A percentile compares a stretch with the other conserved stretches of the same genome.
phyloP scores from a whole-genome alignment of 2,113 vertebrate genomes.

The Ptilorrhoa leucosticta region DNA sequence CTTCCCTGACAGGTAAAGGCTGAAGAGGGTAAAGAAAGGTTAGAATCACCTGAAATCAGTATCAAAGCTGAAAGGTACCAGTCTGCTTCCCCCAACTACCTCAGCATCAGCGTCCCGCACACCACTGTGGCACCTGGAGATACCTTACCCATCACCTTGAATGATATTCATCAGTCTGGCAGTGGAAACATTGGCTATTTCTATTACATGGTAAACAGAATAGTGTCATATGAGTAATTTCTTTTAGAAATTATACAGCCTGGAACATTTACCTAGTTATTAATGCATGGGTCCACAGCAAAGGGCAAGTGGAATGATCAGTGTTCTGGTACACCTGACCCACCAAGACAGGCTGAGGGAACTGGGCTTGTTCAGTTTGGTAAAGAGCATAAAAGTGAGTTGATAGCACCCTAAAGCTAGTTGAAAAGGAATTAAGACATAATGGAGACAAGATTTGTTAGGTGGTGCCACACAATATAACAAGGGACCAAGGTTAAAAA shows the following conservation, averaged over 20 bases:
- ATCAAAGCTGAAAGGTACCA: constrained; percentile 33
- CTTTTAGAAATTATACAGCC: neutral
- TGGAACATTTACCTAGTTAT: neutral
- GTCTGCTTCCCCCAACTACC: constrained; percentile 19
- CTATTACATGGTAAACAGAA: constrained; percentile 68
- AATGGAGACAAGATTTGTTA: neutral
- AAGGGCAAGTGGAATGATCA: accelerated
- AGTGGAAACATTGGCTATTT: constrained; percentile 46
- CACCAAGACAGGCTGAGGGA: neutral
- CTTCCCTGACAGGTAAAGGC: constrained; percentile 47
- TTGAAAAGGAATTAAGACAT: neutral
- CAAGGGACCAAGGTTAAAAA: neutral
- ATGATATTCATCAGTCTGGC: constrained; percentile 28
- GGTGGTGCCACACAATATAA: neutral
- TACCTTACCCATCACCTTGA: constrained; percentile 43
- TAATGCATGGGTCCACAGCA: neutral
- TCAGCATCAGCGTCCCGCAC: constrained; percentile 64
- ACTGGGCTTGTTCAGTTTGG: neutral
- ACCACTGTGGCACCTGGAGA: constrained; percentile 41
- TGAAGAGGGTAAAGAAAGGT: constrained; percentile 35
- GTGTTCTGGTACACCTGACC: neutral
- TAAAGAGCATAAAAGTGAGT: neutral
- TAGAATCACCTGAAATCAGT: constrained; percentile 38
- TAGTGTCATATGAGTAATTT: neutral
- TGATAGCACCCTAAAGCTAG: neutral